These are phyloP conservation scores for Scortum barcoo DNA, from an alignment of 2,113 vertebrate genomes.

Conservation along the genomic window DNA sequence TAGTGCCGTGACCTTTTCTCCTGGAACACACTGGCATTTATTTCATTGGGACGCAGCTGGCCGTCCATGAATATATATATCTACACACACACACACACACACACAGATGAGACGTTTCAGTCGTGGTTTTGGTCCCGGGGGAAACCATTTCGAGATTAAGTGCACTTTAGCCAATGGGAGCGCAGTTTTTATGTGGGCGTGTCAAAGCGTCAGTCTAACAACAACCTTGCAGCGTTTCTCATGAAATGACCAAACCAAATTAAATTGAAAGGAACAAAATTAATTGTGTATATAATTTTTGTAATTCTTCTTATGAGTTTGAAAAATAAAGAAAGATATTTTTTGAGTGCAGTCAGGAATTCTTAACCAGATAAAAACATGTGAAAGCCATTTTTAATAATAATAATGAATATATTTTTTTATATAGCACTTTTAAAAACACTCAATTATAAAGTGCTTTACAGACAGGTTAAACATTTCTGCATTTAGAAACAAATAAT, in stretches of 20 bases:
- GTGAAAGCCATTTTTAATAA: too few relatives aligned
- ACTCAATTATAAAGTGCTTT: too few relatives aligned
- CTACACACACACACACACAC: neutral
- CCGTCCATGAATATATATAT: conserved; percentile 22
- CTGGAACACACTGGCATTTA: conserved; percentile 47
- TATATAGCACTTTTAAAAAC: too few relatives aligned
- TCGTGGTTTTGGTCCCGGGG: neutral
- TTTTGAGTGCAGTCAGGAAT: too few relatives aligned
- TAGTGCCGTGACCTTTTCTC: conserved; percentile 71
- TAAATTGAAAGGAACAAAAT: neutral
- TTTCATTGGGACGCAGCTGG: conserved; percentile 49
- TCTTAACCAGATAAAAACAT: too few relatives aligned
- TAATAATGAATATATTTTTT: too few relatives aligned
- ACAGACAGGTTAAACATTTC: too few relatives aligned
- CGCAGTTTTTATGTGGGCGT: conserved; percentile 1
- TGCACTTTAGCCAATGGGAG: neutral
- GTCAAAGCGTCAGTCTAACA: conserved; percentile 30
- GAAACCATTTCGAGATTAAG: conserved; percentile 31
- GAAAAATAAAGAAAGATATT: too few relatives aligned
- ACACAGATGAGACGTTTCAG: conserved; percentile 34
- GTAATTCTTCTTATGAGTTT: neutral
- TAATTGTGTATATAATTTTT: neutral
- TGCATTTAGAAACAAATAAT: too few relatives aligned
- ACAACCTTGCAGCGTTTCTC: conserved; percentile 7
- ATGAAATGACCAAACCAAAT: neutral